These are phyloP conservation scores for Euschistus heros DNA, from an alignment of 1,140 invertebrate species.

Conservation along the genomic window DNA sequence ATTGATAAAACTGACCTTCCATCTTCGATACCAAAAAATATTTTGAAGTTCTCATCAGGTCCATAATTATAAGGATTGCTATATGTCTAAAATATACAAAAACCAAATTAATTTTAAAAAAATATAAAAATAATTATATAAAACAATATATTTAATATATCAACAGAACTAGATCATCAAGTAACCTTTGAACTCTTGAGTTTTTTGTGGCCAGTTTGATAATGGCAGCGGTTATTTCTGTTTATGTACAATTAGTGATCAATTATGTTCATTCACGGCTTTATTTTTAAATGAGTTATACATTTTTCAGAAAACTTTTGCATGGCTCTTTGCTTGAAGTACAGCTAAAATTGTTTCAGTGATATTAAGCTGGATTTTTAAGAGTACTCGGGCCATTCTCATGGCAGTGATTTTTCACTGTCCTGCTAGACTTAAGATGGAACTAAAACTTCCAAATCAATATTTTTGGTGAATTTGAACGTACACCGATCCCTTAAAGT, in stretches of 20 bases:
- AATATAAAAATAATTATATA: background rate
- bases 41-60: slow-evolving; percentile 68
- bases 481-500: no score
- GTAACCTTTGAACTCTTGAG: background rate
- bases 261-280: no score
- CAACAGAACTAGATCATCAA: background rate
- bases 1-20: slow-evolving; percentile 41
- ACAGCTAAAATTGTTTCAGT: no score
- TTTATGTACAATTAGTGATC: background rate
- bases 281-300: no score
- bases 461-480: no score
- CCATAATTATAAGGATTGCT: slow-evolving; percentile 87
- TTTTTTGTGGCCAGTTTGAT: background rate
- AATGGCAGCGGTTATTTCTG: background rate
- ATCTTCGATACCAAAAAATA: slow-evolving; percentile 71
- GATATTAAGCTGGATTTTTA: no score
- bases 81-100: slow-evolving; percentile 42
- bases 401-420: no score
- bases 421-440: no score
- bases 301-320: no score
- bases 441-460: no score
- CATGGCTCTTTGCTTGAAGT: no score
- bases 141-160: background rate
- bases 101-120: background rate
- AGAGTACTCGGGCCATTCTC: no score